phyloP scores from a whole-genome alignment of 2,113 vertebrate species.

The Nothobranchius kuhntae region DNA sequence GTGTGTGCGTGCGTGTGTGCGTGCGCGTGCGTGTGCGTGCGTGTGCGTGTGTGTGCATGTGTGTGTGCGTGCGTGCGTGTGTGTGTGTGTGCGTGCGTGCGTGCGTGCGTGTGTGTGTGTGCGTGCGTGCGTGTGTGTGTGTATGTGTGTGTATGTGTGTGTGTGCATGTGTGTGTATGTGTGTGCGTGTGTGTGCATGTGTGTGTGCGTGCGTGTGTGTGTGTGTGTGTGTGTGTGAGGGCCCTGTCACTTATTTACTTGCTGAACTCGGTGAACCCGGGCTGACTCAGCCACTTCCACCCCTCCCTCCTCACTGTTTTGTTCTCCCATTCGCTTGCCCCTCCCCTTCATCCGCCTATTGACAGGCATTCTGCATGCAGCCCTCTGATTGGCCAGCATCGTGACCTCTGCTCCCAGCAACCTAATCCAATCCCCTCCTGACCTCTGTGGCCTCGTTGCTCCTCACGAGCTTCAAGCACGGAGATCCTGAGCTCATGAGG shows the following conservation, averaged over 20 bases:
- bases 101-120: no score
- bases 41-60: conserved; percentile 55
- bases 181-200: conserved; percentile 22
- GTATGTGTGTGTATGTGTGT: conserved; percentile 67
- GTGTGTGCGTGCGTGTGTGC: conserved; percentile 52
- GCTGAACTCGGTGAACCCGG: conserved; percentile 82
- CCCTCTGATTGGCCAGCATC: conserved; percentile 37
- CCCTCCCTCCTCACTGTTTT: conserved; percentile 44
- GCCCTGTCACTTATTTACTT: conserved; percentile 83
- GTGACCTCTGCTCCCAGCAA: conserved; percentile 18
- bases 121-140: conserved; percentile 46
- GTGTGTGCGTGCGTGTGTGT: no score
- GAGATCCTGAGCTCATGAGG: conserved; percentile 56
- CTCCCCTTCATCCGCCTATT: conserved; percentile 40
- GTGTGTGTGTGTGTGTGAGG: conserved; percentile 45
- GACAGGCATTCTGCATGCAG: conserved; percentile 23
- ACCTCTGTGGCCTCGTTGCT: conserved; percentile 62
- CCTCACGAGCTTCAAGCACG: conserved; percentile 18
- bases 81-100: conserved; percentile 43
- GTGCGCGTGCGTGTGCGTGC: no score
- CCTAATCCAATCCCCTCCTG: conserved; percentile 38
- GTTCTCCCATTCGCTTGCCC: conserved; percentile 8
- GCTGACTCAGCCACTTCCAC: conserved; percentile 78
- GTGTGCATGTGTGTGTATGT: conserved; percentile 65
- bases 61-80: conserved; percentile 65